phyloP scores from a whole-genome alignment of 2,888 invertebrate genomes.

The Mimas tiliae region DNA sequence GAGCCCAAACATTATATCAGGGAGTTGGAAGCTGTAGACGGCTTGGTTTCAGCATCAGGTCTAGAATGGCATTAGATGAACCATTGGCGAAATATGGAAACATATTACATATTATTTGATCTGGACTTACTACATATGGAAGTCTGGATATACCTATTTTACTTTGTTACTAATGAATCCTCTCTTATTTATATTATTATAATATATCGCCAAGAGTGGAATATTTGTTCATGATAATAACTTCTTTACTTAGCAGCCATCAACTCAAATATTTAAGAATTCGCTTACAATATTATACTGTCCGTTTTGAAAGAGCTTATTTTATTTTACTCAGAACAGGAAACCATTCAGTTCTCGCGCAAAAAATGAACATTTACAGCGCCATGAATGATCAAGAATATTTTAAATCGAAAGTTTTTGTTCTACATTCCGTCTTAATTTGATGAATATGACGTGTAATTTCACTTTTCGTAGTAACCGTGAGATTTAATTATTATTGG shows the following conservation, averaged over 20 bases:
- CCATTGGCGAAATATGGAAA: too few relatives aligned
- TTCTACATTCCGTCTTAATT: background rate
- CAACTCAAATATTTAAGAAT: background rate
- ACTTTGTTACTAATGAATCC: background rate
- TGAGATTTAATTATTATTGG: background rate
- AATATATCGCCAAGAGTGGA: background rate
- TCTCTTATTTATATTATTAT: background rate
- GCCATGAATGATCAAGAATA: background rate
- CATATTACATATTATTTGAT: too few relatives aligned
- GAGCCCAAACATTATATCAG: too few relatives aligned
- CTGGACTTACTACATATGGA: background rate
- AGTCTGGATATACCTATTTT: background rate
- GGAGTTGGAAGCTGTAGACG: too few relatives aligned
- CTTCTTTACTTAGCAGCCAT: background rate
- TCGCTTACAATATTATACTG: background rate
- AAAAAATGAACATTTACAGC: background rate
- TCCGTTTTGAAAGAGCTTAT: background rate
- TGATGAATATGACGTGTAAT: constrained; percentile 9
- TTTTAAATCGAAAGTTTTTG: constrained; percentile 19
- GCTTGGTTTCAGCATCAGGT: too few relatives aligned
- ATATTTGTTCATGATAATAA: background rate
- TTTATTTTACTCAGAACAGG: background rate
- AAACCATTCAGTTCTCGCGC: background rate
- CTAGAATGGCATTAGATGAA: too few relatives aligned
- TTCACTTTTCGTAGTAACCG: background rate